Evolutionary conservation across 2,797 vertebrate species (phyloP), one percentile per base, ranked within the genome.

Genomic region (Prunella strophiata): DNA sequence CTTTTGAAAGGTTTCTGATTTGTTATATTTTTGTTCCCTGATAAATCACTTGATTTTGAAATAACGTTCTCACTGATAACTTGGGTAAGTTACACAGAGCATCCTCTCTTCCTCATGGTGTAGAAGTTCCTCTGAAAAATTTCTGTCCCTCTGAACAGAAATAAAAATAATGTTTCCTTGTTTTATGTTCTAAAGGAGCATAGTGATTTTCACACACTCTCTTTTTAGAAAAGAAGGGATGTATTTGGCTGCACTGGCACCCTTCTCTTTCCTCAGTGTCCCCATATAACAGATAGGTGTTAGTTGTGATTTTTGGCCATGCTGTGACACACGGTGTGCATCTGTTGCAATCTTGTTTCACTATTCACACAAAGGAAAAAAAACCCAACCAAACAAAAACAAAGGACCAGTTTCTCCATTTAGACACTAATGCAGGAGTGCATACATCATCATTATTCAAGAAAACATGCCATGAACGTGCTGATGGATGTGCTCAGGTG

Each of bases 1-100:
- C 79, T 71, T 63, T 91, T 76, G 72, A 86, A 93, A 90, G 25
- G 58, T 55, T 88, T 93, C 54, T 93, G 32, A 40, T 59, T 78
- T 89, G 10, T 26, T 65, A 16, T 34, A 23, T n/a, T 62, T 72
- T 43, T 32, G 27, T 70, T 94, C 50, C 45, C 21, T 23, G 25
- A 43, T 66, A 40, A 93, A 76, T 83, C 36, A 65, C 16, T 65
- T 76, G 65, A 40, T 68, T 45, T 71, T 94, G 66, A 72, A 89
- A 57, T 72, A 94, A 79, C 54, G 59, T 61, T 62, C 84, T 76
- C 23, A 9, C 42, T 85, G 82, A 88, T 16, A 74, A 30, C 52
- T 43, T n/a, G 23, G 42, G 20, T 45, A 61, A 68, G 22, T 61
- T 42, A 25, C 38, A 55, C 22, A 66, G 65, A 70, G 4, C 18